Conservation (phyloP, 2,113 vertebrate genomes). For the Bombycilla garrulus region DNA sequence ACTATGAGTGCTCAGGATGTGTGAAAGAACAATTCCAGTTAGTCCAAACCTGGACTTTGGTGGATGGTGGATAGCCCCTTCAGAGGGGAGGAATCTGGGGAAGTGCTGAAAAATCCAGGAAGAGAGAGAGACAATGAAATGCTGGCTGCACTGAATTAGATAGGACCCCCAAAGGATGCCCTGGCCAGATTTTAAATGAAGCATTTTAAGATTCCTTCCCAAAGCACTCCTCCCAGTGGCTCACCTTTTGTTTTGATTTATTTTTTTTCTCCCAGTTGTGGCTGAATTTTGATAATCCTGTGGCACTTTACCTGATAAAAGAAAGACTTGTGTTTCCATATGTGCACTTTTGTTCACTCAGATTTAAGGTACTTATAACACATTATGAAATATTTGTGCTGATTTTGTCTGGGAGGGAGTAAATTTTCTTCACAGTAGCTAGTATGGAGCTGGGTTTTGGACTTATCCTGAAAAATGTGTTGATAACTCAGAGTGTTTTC, state of each 20-base stretch:
- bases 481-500: not conserved
- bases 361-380: not conserved
- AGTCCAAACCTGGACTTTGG: not conserved
- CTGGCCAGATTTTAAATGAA: not conserved
- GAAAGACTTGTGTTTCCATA: not conserved
- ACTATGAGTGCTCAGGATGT: not conserved
- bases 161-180: not conserved
- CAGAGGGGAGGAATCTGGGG: not conserved
- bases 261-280: not conserved
- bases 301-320: not conserved
- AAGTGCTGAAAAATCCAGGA: not conserved
- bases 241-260: not conserved
- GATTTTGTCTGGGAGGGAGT: not conserved
- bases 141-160: not conserved
- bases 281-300: not conserved
- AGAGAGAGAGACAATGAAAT: not conserved
- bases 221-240: not conserved
- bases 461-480: not conserved
- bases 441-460: not conserved
- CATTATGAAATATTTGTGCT: not conserved
- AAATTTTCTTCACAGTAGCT: not conserved
- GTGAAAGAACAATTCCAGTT: not conserved
- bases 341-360: not conserved
- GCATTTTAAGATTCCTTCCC: not conserved
- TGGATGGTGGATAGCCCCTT: no score